Base-by-base conservation (phyloP, 1,140 invertebrate genomes). In the Galendromus occidentalis region DNA sequence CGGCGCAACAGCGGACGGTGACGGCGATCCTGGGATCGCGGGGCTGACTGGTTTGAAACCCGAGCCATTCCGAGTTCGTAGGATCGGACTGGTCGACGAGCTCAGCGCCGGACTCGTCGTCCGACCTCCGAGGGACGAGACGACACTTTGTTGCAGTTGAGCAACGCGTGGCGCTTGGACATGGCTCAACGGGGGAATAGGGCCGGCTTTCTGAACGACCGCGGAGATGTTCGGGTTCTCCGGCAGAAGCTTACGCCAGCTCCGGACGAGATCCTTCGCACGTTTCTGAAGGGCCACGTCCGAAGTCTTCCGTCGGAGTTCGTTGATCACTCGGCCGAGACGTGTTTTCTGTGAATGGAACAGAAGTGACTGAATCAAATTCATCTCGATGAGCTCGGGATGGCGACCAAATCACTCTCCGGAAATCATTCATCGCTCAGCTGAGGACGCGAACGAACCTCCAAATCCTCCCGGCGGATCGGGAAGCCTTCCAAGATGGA, bases 381-480 rank as follows among this genome's bases (percentile, higher is more conserved):
- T 59, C 20, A 68, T 22, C 1, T 1, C 20, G n/a, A 25, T 44
- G 44, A 7, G 22, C 66, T n/a, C 9, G 30, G 44, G n/a, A 14
- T 45, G 12, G 30, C 12, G n/a, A 25, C 22, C 42, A 14, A 44
- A 67, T 7, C 7, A 45, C 47, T 44, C 42, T 9, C 7, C n/a
- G n/a, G n/a, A n/a, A n/a, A n/a, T n/a, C 55, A 9, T 30, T 47
- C 66, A 64, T 64, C 30, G 2, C 22, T 66, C 14, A 66, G 7
- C 9, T 44, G 33, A 64, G 2, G 28, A 64, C 12, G 45, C 7
- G 39, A 66, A 66, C 76, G 78, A 80, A 91, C 89, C 85, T 93
- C 90, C 79, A 94, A 79, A 78, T 88, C 83, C 78, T 94, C 90
- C 82, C 89, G 91, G 77, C 90, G 92, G 79, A 95, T 88, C 77